Conservation (phyloP, 2,888 invertebrate species). For the Nephrotoma appendiculata region DNA sequence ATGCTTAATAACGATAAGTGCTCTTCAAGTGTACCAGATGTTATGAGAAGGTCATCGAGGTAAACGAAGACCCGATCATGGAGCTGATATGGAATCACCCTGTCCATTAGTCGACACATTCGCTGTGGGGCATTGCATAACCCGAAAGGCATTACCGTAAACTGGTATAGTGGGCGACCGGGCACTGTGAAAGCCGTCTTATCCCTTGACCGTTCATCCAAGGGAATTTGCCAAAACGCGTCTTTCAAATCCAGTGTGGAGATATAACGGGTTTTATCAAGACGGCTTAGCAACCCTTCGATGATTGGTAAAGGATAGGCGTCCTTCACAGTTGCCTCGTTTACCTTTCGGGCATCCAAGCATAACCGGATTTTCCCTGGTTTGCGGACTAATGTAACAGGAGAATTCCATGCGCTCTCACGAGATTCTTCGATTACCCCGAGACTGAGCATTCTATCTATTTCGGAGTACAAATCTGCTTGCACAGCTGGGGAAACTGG, state of each 20-base stretch:
- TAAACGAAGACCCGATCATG: background rate
- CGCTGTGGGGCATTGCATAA: background rate
- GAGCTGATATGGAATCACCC: background rate
- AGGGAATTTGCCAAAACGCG: constrained; percentile 11
- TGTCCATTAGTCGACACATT: background rate
- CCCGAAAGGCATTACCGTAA: background rate
- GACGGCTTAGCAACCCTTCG: constrained; percentile 15
- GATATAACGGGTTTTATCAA: constrained; percentile 16
- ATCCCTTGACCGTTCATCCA: constrained; percentile 12
- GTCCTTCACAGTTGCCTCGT: constrained; percentile 16
- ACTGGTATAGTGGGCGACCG: background rate
- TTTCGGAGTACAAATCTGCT: constrained; percentile 14
- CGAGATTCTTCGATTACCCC: background rate
- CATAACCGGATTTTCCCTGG: too few relatives aligned
- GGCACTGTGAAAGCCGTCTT: constrained; percentile 16
- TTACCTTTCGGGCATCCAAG: constrained; percentile 10
- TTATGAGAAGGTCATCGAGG: background rate
- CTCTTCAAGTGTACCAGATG: background rate
- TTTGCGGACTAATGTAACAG: too few relatives aligned
- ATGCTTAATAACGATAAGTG: background rate
- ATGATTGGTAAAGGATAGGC: constrained; percentile 9
- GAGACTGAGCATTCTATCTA: constrained; percentile 13
- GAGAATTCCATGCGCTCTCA: too few relatives aligned
- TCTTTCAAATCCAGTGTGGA: constrained; percentile 17
- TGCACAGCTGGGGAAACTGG: constrained; percentile 13